These are phyloP conservation scores for Clarias gariepinus DNA, from an alignment of 2,113 vertebrate genomes.

Conservation along the genomic window DNA sequence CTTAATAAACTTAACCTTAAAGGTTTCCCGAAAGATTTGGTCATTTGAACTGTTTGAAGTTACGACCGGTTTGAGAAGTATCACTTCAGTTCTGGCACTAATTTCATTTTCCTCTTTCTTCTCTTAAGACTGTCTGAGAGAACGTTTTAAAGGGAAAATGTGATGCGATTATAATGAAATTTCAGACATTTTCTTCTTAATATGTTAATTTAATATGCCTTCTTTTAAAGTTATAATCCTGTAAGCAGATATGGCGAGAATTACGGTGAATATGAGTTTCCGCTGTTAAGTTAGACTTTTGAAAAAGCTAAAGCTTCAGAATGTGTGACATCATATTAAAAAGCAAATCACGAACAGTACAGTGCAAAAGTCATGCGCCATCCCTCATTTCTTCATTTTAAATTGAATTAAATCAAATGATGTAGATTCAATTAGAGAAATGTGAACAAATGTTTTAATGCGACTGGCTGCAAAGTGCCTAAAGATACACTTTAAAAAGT, in stretches of 20 bases:
- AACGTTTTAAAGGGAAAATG: background rate
- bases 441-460: too few relatives aligned
- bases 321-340: background rate
- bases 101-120: conserved; percentile 1
- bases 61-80: background rate
- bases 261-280: background rate
- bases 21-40: background rate
- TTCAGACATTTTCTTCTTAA: conserved; percentile 3
- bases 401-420: too few relatives aligned
- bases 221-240: background rate
- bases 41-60: background rate
- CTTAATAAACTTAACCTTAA: background rate
- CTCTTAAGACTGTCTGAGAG: background rate
- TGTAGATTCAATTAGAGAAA: too few relatives aligned
- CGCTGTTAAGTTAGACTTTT: background rate
- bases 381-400: too few relatives aligned
- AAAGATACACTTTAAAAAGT: too few relatives aligned
- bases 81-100: background rate
- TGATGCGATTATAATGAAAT: background rate
- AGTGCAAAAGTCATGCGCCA: too few relatives aligned
- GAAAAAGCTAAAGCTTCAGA: background rate
- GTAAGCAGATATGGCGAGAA: background rate
- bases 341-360: background rate
- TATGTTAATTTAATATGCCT: conserved; percentile 1
- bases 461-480: too few relatives aligned